Conservation (phyloP, 2,888 invertebrate genomes). For the Aquatica leii region DNA sequence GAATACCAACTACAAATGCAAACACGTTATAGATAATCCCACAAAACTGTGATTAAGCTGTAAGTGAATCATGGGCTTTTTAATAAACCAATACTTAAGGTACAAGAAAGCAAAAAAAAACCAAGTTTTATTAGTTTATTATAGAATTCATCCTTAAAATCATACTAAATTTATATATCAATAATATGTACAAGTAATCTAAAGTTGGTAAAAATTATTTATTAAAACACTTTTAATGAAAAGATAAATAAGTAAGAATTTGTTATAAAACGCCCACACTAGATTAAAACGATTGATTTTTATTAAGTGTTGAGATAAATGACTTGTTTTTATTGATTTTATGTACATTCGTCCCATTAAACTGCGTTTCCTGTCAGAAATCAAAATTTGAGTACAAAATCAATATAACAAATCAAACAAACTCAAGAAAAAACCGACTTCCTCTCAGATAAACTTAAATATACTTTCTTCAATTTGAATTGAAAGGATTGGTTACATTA, state of each 20-base stretch:
- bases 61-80: no score
- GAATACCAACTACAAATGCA: no score
- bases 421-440: conserved; percentile 9
- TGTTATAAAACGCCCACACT: conserved; percentile 27
- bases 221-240: conserved; percentile 23
- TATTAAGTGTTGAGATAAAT: conserved; percentile 12
- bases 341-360: conserved; percentile 5
- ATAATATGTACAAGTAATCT: conserved; percentile 33
- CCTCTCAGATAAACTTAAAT: conserved; percentile 21
- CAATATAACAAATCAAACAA: conserved; percentile 20
- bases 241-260: conserved; percentile 24
- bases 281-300: conserved; percentile 12
- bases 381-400: conserved; percentile 11
- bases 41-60: no score
- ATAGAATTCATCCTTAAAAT: conserved; percentile 29
- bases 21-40: no score
- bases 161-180: conserved; percentile 28
- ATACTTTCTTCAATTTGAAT: conserved; percentile 8
- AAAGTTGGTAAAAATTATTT: conserved; percentile 27
- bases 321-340: conserved; percentile 30
- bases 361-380: neutral
- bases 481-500: neutral
- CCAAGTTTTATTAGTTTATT: conserved; percentile 30
- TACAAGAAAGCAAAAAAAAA: conserved; percentile 11
- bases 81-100: no score